Percentiles rank a stretch among this genome's conserved stretches.
Conservation (phyloP, 2,888 invertebrate genomes). For the Pterostichus niger region DNA sequence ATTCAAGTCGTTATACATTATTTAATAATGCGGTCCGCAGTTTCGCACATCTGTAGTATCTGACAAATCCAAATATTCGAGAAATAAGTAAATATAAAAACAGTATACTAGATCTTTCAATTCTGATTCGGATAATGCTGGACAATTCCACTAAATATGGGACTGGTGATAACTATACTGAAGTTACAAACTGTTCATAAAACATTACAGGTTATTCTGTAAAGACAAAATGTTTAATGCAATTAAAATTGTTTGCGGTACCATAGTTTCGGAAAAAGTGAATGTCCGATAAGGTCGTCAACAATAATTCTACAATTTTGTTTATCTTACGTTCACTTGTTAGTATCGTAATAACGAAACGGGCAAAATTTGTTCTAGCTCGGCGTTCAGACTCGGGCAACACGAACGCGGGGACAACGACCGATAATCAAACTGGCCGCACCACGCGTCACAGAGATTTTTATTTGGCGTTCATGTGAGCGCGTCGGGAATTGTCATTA, state of each 20-base stretch:
- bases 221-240: too few species aligned
- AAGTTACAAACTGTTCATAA: background rate
- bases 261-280: slow-evolving; percentile 56
- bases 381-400: background rate
- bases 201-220: too few species aligned
- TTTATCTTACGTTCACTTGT: slow-evolving; percentile 39
- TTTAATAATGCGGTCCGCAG: too few species aligned
- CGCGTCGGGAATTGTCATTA: slow-evolving; percentile 35
- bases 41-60: too few species aligned
- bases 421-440: slow-evolving; percentile 56
- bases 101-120: too few species aligned
- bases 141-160: too few species aligned
- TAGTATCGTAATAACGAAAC: slow-evolving; percentile 26
- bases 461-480: slow-evolving; percentile 31
- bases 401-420: slow-evolving; percentile 42
- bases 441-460: slow-evolving; percentile 37
- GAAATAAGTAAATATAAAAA: too few species aligned
- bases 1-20: too few species aligned
- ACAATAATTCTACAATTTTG: slow-evolving; percentile 38
- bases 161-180: too few species aligned
- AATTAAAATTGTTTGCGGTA: too few species aligned
- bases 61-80: too few species aligned
- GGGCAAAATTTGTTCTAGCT: slow-evolving; percentile 27
- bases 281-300: slow-evolving; percentile 58
- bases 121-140: too few species aligned